Conservation (phyloP, 2,113 vertebrate genomes). For the Tretioscincus oriximinensis region DNA sequence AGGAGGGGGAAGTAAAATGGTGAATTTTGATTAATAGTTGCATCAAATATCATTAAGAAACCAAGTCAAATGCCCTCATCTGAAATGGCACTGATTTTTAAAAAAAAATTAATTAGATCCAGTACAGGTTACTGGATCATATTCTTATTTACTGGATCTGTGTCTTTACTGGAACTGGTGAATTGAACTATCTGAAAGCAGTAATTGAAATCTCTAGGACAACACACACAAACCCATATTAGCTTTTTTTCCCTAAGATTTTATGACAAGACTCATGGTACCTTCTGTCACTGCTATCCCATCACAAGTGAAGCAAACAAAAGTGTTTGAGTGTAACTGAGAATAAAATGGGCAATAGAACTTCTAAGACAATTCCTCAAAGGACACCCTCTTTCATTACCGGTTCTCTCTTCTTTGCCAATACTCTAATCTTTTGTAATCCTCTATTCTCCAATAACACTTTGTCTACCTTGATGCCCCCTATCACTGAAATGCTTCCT, state of each 20-base stretch:
- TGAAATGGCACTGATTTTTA: too few species aligned
- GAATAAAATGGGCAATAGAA: background rate
- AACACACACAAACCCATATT: background rate
- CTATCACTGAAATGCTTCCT: background rate
- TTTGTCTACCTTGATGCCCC: background rate
- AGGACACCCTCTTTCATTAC: background rate
- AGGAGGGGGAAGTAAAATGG: too few species aligned
- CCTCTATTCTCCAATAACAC: background rate
- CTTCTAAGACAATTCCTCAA: too few species aligned
- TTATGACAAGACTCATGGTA: too few species aligned
- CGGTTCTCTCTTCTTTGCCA: background rate
- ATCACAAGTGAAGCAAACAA: background rate
- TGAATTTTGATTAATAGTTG: background rate
- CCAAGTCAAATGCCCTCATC: too few species aligned
- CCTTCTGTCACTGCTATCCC: background rate
- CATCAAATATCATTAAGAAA: background rate
- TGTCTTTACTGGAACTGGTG: background rate
- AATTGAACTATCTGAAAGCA: background rate
- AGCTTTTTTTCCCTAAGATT: background rate
- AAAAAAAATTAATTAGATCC: too few species aligned
- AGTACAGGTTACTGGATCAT: background rate
- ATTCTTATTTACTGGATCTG: background rate
- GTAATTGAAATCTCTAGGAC: background rate
- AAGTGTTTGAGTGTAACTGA: background rate
- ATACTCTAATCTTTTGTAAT: background rate